Percentiles rank a stretch among this genome's conserved stretches.
These are phyloP conservation scores for Griposia aprilina DNA, from an alignment of 2,888 invertebrate species.

Conservation along the genomic window DNA sequence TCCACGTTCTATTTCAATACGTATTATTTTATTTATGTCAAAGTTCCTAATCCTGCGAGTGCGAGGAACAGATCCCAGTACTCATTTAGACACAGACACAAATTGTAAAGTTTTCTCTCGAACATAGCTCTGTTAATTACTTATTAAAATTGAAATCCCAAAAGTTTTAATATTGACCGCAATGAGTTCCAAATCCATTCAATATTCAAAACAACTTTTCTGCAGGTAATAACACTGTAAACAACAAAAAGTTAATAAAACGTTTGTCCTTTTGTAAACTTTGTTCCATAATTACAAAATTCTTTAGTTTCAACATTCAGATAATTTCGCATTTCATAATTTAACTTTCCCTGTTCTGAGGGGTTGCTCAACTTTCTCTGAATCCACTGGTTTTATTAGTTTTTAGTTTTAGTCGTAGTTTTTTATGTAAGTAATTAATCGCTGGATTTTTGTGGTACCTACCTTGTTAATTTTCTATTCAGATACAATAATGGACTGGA, in stretches of 20 bases:
- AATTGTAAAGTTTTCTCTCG: neutral
- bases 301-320: slow-evolving; percentile 28
- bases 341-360: slow-evolving; percentile 34
- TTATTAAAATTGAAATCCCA: slow-evolving; percentile 16
- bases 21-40: neutral
- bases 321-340: slow-evolving; percentile 10
- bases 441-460: slow-evolving; percentile 1
- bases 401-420: too few species aligned
- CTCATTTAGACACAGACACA: slow-evolving; percentile 12
- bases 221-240: slow-evolving; percentile 30
- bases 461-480: slow-evolving; percentile 19
- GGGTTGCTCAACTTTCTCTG: slow-evolving; percentile 27
- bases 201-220: slow-evolving; percentile 13
- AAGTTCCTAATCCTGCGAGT: neutral
- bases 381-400: slow-evolving; percentile 36
- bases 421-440: too few species aligned
- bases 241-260: slow-evolving; percentile 29
- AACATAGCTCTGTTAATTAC: slow-evolving; percentile 20
- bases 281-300: slow-evolving; percentile 42
- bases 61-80: neutral
- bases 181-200: slow-evolving; percentile 23
- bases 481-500: too few species aligned
- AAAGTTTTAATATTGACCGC: slow-evolving; percentile 8
- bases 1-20: neutral
- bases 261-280: slow-evolving; percentile 34